Percentiles rank a stretch among this genome's conserved stretches.
phyloP scores from a whole-genome alignment of 2,888 invertebrate genomes.

The Volucella inflata region DNA sequence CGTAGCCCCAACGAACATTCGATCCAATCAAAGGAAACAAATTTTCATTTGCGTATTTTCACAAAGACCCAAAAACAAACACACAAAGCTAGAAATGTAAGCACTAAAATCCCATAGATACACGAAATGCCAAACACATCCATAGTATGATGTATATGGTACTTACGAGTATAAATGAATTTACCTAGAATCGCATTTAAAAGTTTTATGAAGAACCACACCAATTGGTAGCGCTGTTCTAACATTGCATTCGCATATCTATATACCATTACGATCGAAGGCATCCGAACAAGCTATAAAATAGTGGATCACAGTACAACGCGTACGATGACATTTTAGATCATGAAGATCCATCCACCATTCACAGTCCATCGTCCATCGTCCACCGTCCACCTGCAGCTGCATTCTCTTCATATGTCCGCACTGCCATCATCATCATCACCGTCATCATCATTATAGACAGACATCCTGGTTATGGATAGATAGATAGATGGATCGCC shows the following conservation, averaged over 20 bases:
- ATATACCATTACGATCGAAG: constrained; percentile 4
- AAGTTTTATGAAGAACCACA: constrained; percentile 56
- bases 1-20: constrained; percentile 24
- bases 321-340: constrained; percentile 66
- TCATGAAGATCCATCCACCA: constrained; percentile 53
- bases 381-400: constrained; percentile 22
- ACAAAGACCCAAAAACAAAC: constrained; percentile 73
- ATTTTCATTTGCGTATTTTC: constrained; percentile 73
- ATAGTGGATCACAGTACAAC: constrained; percentile 58
- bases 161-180: neutral
- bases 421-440: constrained; percentile 28
- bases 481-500: constrained; percentile 22
- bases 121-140: constrained; percentile 17
- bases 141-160: neutral
- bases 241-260: constrained; percentile 25
- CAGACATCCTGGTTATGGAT: neutral
- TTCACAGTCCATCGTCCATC: constrained; percentile 1
- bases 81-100: constrained; percentile 15
- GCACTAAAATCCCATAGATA: constrained; percentile 44
- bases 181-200: constrained; percentile 67
- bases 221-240: constrained; percentile 52
- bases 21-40: constrained; percentile 67
- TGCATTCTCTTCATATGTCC: neutral
- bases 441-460: constrained; percentile 24
- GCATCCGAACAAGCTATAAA: constrained; percentile 64